Evolutionary conservation across 2,797 vertebrate genomes (phyloP).

Genomic region (Chelidonichthys spinosus): DNA sequence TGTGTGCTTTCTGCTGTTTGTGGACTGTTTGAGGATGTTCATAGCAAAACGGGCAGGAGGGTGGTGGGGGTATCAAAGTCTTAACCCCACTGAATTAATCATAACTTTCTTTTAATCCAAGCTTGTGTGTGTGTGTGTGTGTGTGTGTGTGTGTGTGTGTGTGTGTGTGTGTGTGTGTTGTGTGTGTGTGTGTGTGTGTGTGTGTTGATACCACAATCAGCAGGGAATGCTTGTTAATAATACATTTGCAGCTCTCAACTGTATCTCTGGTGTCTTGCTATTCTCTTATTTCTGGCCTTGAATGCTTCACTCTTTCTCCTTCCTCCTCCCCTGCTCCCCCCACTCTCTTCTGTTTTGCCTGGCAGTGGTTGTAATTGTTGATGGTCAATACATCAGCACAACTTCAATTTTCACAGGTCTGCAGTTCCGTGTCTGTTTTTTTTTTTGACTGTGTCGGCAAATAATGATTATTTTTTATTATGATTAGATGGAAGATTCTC

Average conservation of each 20-base stretch:
- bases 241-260: slow-evolving; percentile 64
- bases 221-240: slow-evolving; percentile 76
- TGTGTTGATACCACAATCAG: slow-evolving; percentile 64
- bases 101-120: slow-evolving; percentile 84
- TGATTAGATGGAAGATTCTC: neutral
- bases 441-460: slow-evolving; percentile 4
- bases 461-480: neutral
- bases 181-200: slow-evolving; percentile 16
- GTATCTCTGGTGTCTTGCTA: slow-evolving; percentile 29
- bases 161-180: neutral
- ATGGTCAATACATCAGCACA: slow-evolving; percentile 35
- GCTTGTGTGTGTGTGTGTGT: slow-evolving; percentile 59
- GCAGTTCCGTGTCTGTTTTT: neutral
- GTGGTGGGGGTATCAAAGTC: slow-evolving; percentile 81
- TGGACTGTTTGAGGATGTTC: slow-evolving; percentile 54
- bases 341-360: slow-evolving; percentile 33
- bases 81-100: slow-evolving; percentile 85
- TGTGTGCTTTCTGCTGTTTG: slow-evolving; percentile 32
- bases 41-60: slow-evolving; percentile 41
- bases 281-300: slow-evolving; percentile 36
- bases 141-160: slow-evolving; percentile 26
- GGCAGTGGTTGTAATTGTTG: slow-evolving; percentile 32
- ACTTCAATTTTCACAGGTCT: slow-evolving; percentile 22
- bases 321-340: neutral
- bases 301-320: slow-evolving; percentile 26